Evolutionary conservation across 2,113 vertebrate genomes (phyloP), one percentile per base, ranked within the genome.

Genomic region (Tachycineta bicolor): DNA sequence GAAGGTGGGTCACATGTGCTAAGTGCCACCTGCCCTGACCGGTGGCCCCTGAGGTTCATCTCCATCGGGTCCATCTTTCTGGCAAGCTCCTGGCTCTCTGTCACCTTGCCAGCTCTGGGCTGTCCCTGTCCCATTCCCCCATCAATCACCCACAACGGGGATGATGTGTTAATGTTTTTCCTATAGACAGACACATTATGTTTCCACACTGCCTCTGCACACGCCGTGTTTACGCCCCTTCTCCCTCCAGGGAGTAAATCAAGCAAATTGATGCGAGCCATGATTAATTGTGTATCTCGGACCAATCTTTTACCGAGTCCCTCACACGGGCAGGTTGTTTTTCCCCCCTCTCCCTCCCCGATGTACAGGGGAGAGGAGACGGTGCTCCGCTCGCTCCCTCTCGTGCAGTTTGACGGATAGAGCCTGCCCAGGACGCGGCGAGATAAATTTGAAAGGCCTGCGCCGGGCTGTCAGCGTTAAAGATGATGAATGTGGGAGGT

Each of bases 401-500:
- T 91, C 60, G 67, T 9, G 52, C 98, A 90, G 96, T 98, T 98
- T 99, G 98, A 99, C 98, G 98, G 98, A 99, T 99, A 98, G 96
- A 97, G 98, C 97, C 94, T 96, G 98, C 97, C 96, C 92, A 93
- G 96, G 97, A 97, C 90, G 97, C 86, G 93, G 98, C 96, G 97
- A 98, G 98, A 99, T 99, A 98, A 98, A 99, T 99, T 98, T 98
- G 97, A 98, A 97, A 97, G 97, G 97, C 97, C 97, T 97, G 96
- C 94, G 95, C 95, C 63, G 84, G 98, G 98, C 98, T 99, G 99
- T 99, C 99, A 99, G 98, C 97, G 97, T 98, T 99, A 99, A 99
- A 99, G 99, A 99, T 99, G 99, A 99, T 99, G 99, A 99, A 99
- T 99, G 99, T 98, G 97, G 97, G 98, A 98, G 98, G 98, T 98